phyloP scores from a whole-genome alignment of 2,888 invertebrate genomes.

The Dolomedes plantarius region DNA sequence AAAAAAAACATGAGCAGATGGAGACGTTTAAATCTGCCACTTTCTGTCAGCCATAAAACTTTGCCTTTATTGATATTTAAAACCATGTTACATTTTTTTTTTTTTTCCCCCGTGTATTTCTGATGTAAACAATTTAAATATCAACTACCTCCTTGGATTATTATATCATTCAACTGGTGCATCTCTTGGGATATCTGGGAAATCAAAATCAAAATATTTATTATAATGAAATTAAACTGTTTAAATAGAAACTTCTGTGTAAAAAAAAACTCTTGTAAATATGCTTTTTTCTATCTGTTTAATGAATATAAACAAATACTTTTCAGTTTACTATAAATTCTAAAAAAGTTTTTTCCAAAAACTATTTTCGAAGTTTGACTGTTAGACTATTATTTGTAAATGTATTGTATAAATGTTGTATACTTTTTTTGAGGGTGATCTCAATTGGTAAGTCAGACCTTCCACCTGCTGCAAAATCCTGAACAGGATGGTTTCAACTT shows the following conservation, averaged over 20 bases:
- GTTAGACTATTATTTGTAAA: conserved; percentile 6
- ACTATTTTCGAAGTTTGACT: background rate
- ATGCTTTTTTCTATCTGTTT: background rate
- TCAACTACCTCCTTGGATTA: background rate
- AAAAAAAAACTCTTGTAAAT: background rate
- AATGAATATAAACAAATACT: background rate
- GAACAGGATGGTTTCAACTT: conserved; percentile 33
- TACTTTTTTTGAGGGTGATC: conserved; percentile 5
- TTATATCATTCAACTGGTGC: background rate
- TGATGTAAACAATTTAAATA: no score
- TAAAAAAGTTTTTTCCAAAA: background rate
- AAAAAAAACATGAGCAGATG: no score
- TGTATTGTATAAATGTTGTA: background rate
- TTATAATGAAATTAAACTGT: background rate
- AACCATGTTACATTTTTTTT: no score
- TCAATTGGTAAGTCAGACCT: conserved; percentile 24
- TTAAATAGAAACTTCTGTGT: background rate
- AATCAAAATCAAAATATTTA: conserved; percentile 18
- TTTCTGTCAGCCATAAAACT: no score
- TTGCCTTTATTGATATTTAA: no score
- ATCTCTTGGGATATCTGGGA: conserved; percentile 1
- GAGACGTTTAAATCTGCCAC: no score
- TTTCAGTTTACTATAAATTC: background rate
- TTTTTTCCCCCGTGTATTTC: no score
- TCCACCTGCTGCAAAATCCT: background rate